Base-by-base conservation (phyloP, 2,797 vertebrate species). In the Rhinogobio ventralis region DNA sequence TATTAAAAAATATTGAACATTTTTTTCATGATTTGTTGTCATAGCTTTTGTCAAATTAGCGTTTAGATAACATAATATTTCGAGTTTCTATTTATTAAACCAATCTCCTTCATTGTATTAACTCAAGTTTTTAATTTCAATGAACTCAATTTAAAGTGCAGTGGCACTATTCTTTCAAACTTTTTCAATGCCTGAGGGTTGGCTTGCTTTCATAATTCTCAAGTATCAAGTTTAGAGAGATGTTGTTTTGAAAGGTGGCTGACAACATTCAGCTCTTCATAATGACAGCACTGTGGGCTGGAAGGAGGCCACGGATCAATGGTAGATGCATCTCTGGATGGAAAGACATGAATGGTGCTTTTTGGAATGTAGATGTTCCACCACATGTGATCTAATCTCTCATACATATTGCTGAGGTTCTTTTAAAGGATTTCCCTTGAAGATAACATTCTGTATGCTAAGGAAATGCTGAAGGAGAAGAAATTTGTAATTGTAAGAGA, bases 351-450 rank as follows among this genome's bases (percentile, higher is more conserved):
- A n/a, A 66, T 72, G 42, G 57, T 17, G 46, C 39, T 72, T 39
- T 55, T 36, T 82, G 82, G 75, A 87, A 83, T 80, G 55, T 79
- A 30, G 79, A 79, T 72, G 33, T 74, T 86, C 45, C 36, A 81
- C 46, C 67, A 67, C 72, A 55, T 33, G 62, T 33, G 74, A 79
- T 62, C 42, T 73, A 53, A 25, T 62, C 15, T 83, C 81, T 86
- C 79, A 33, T 20, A 46, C 51, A n/a, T 53, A 66, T 30, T 82
- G 67, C 81, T 45, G 64, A 28, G 74, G 71, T 28, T 69, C 4
- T 51, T 33, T 79, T 85, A 85, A 85, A 84, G 79, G 55, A 86
- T 82, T 79, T 87, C 82, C 83, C 71, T 68, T 66, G 1, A 17
- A 49, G 73, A 78, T 74, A 19, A 45, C 82, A 68, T 83, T 82